Base-by-base conservation (phyloP, 2,113 vertebrate genomes). In the Meriones unguiculatus region DNA sequence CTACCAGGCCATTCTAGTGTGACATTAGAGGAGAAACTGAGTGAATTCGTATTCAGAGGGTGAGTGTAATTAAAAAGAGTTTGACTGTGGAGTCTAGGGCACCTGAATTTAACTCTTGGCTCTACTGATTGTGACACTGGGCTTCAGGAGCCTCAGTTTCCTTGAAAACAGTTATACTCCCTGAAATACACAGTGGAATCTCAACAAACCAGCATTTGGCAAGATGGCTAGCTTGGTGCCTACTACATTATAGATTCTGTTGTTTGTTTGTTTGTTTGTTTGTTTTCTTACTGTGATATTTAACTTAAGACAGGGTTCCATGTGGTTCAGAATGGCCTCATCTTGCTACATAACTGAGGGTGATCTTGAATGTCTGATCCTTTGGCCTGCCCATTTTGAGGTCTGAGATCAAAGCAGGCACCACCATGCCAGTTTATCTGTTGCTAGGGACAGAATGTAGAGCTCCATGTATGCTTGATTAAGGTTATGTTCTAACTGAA, bases 1-100 rank as follows among this genome's bases (percentile, higher is more conserved):
- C n/a, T 32, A 30, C 18, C 89, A 94, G 64, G 81, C 8, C 54
- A n/a, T 59, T 85, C 12, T 52, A 64, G 25, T 72, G 24, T 87
- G 52, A 72, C 12, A 38, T 81, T 64, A 82, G 52, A 87, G 12
- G n/a, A 86, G 52, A 97, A 80, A 97, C 4, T 80, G 62, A 93
- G 25, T 25, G 87, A 95, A 38, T 17, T 89, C 2, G 1, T 14
- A n/a, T 86, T 86, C 8, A 67, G 69, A 75, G 75, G n/a, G 18
- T 62, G 3, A 15, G 1, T 12, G 6, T 22, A 38, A 90, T 80
- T 22, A 72, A 72, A 91, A 69, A 64, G 38, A 50, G 30, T 7
- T 17, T 35, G 17, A 28, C 3, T 54, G 50, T 73, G 46, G 50
- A 72, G 41, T 82, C 24, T 24, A 9, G 46, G 80, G 22, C 5